phyloP scores from a whole-genome alignment of 2,113 vertebrate genomes.

The Epinephelus lanceolatus region DNA sequence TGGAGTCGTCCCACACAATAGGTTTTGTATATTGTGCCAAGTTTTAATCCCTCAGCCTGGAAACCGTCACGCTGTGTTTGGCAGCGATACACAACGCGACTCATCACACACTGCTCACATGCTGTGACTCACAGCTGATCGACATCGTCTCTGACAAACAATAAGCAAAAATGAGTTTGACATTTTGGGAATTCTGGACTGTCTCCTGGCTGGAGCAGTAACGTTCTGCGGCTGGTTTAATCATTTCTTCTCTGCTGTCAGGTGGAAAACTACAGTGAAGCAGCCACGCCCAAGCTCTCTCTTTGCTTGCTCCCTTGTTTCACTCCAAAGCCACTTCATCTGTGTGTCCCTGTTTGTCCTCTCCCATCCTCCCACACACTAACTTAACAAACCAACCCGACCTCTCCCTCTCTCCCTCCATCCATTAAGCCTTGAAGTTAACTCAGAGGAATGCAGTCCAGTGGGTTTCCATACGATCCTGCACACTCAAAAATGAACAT shows the following conservation, averaged over 20 bases:
- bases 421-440: background rate
- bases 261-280: conserved; percentile 13
- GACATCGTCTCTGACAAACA: background rate
- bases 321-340: conserved; percentile 4
- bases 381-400: background rate
- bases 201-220: background rate
- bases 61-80: conserved; percentile 51
- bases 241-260: background rate
- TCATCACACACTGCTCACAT: no score
- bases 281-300: conserved; percentile 8
- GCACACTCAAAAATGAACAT: background rate
- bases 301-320: conserved; percentile 23
- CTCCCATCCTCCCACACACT: background rate
- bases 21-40: conserved; percentile 27
- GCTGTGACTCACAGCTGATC: conserved; percentile 1
- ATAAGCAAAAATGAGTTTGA: background rate
- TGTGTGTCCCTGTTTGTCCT: background rate
- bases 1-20: conserved; percentile 4
- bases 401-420: background rate
- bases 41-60: conserved; percentile 47
- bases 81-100: background rate
- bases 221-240: background rate
- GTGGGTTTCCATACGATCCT: conserved; percentile 1
- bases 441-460: background rate
- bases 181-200: background rate